phyloP scores from a whole-genome alignment of 2,113 vertebrate genomes.

The Cacatua alba region DNA sequence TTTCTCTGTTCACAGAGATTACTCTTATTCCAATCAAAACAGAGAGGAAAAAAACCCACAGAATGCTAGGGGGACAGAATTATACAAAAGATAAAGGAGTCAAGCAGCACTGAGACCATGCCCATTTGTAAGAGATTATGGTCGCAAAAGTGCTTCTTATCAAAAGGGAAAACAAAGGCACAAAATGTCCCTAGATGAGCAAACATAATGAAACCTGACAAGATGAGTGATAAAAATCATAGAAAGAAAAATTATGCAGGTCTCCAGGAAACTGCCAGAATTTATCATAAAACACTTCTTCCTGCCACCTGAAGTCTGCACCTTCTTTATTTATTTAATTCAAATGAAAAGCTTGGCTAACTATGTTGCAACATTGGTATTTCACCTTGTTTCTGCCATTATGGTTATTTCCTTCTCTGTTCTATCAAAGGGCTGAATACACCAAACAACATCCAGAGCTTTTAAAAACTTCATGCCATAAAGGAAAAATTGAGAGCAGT shows the following conservation, averaged over 20 bases:
- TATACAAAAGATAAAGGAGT: constrained; percentile 9
- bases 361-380: neutral
- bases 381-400: neutral
- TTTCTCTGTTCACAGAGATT: neutral
- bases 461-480: neutral
- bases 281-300: neutral
- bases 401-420: neutral
- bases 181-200: neutral
- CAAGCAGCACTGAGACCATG: neutral
- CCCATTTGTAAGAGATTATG: constrained; percentile 13
- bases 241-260: neutral
- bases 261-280: neutral
- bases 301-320: neutral
- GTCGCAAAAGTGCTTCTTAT: neutral
- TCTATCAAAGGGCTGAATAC: neutral
- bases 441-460: neutral
- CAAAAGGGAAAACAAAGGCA: neutral
- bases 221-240: constrained; percentile 1
- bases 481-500: neutral
- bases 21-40: constrained; percentile 24
- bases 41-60: neutral
- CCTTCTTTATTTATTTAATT: neutral
- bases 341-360: neutral
- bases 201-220: constrained; percentile 33
- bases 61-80: neutral